Base-by-base conservation (phyloP, 1,140 invertebrate species). In the Bombyx mandarina region DNA sequence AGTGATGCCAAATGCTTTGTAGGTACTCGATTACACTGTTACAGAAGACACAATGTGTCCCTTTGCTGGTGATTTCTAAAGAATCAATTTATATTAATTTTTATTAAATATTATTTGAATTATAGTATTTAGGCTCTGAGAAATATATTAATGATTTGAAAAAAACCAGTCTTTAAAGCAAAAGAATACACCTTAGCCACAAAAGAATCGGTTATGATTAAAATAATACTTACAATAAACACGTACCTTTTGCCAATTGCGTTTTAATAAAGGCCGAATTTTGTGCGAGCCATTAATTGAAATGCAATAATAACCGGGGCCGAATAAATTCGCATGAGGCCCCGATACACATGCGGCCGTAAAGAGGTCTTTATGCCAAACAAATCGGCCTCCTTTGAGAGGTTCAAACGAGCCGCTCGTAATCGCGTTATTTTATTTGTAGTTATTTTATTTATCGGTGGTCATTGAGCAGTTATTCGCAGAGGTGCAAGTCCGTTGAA, bases 301-400 rank as follows among this genome's bases (percentile, higher is more conserved):
- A 86, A 80, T 76, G 81, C 79, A 80, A 82, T 82, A 83, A 80
- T 79, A 86, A 81, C 73, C 64, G 72, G 12, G 12, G 57, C 58
- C 62, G 62, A 78, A 82, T 82, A 82, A 73, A 76, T 76, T 76
- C 76, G 64, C 67, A 76, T 79, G 65, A 69, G 71, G 55, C 46
- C 50, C 65, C 65, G 67, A 77, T 77, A 73, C 70, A 70, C 66
- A 35, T 35, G 60, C 61, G 62, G 66, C 57, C 67, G 67, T 79
- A 86, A 81, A 84, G 78, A 73, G 67, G 61, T 69, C 79, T 84
- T 86, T 84, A 83, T 86, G 66, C 77, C 75, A 79, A 82, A 86
- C 77, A 86, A 86, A 84, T 82, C 83, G 83, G 83, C 71, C 54
- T 69, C 75, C 78, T 86, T 85, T 84, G 79, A 82, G 64, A 61